Base-by-base conservation (phyloP, 2,888 invertebrate genomes). In the Scelioninae gen. 2 region DNA sequence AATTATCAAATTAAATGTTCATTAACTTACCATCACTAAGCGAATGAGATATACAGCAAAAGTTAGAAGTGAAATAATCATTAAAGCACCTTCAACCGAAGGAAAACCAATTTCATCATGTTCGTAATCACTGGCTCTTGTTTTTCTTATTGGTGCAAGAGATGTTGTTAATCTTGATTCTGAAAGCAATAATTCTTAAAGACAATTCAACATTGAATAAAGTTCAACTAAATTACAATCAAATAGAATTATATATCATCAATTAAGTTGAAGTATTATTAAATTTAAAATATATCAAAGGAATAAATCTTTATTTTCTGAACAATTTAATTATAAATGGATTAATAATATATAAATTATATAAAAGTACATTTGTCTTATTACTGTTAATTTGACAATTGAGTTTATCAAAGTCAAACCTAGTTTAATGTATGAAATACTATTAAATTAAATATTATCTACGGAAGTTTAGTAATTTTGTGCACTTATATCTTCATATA, bases 11-110 rank as follows among this genome's bases (percentile, higher is more conserved):
- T 25, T 19, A 39, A 28, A 28, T 46, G 46, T 3, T 41, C 5
- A 50, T n/a, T 5, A 15, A 35, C 7, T 58, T 53, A 68, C 63
- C 90, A 94, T 88, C 31, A 95, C 93, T 31, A 95, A 87, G 87
- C 94, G 94, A 53, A 95, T 92, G 61, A 95, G 89, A 82, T 94
- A 95, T 4, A 94, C 94, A 0, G 94, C 94, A 85, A 95, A 94
- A 0, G 94, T 94, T 7, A 95, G 88, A 84, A 95, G 94, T 16
- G 94, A 93, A 76, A 95, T 93, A 33, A 93, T 92, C 90, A 95
- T 91, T 53, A 95, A 87, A 0, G 95, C 92, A 45, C 93, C 92
- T 86, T 94, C 94, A 2, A 92, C 89, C 0, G 94, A 93, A 9
- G 94, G 94, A 84, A 94, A 93, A 76, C 93, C 92, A 78, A 94